Conservation (phyloP, 2,113 vertebrate genomes). For the Camelus bactrianus region DNA sequence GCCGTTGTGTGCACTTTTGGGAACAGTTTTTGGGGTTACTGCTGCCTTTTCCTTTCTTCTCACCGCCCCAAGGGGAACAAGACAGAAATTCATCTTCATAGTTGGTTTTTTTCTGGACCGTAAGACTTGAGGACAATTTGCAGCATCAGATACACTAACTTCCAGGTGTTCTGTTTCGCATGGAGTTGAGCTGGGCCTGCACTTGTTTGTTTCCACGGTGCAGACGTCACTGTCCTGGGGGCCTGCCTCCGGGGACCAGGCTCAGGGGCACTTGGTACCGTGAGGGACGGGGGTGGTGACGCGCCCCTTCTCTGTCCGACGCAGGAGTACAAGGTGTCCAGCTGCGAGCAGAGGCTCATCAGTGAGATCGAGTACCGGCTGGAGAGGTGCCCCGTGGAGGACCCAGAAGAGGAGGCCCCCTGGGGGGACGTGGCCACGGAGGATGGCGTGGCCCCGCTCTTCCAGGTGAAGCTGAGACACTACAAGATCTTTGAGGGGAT, state of each 20-base stretch:
- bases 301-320: constrained; percentile 24
- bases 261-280: accelerated
- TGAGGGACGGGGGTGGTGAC: neutral
- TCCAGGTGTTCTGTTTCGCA: constrained; percentile 76
- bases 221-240: neutral
- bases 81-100: constrained; percentile 64
- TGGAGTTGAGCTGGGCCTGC: constrained; percentile 47
- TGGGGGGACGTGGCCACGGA: constrained; percentile 88
- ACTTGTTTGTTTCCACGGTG: constrained; percentile 67
- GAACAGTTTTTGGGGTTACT: constrained; percentile 66
- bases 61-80: neutral
- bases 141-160: constrained; percentile 71
- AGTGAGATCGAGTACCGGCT: constrained; percentile 98
- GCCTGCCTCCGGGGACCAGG: neutral
- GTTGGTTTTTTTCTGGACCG: constrained; percentile 51
- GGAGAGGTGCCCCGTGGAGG: constrained; percentile 96
- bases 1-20: constrained; percentile 65
- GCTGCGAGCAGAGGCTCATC: constrained; percentile 98
- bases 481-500: constrained; percentile 98
- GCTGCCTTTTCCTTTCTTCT: neutral
- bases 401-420: constrained; percentile 94
- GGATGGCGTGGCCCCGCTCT: constrained; percentile 88
- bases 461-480: constrained; percentile 96
- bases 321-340: constrained; percentile 99
- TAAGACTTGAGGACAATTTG: constrained; percentile 76